Conservation (phyloP, 2,113 vertebrate genomes). For the Plectropomus leopardus region DNA sequence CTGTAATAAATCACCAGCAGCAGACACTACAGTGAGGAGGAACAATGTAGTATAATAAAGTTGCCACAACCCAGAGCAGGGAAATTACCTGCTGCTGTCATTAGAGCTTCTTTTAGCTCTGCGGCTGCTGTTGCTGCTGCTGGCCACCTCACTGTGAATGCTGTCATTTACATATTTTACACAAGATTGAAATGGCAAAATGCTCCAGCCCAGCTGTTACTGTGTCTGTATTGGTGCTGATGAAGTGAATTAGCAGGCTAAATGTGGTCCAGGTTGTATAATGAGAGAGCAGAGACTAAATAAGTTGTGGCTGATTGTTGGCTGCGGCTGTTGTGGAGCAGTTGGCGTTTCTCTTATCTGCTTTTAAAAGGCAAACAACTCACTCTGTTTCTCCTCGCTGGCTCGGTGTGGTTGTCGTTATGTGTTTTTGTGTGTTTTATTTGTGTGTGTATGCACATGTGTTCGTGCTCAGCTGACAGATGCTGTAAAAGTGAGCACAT, state of each 20-base stretch:
- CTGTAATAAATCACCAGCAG: constrained; percentile 49
- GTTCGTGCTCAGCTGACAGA: constrained; percentile 38
- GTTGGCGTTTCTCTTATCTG: constrained; percentile 68
- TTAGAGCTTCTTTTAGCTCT: constrained; percentile 16
- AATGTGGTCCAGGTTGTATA: constrained; percentile 55
- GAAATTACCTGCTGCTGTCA: constrained; percentile 40
- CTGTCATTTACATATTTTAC: constrained; percentile 68
- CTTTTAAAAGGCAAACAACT: constrained; percentile 65
- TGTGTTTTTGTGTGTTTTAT: constrained; percentile 18
- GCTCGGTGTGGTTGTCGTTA: constrained; percentile 8
- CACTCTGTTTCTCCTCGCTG: not conserved
- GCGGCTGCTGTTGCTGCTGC: not conserved
- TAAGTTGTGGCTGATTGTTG: constrained; percentile 71
- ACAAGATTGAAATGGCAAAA: constrained; percentile 58
- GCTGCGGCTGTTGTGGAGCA: constrained; percentile 55
- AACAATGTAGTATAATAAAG: constrained; percentile 43
- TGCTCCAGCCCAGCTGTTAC: constrained; percentile 66
- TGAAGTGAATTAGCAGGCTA: constrained; percentile 61
- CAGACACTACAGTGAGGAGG: constrained; percentile 29
- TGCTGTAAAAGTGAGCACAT: constrained; percentile 56
- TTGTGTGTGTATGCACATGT: constrained; percentile 16
- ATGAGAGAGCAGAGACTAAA: constrained; percentile 64
- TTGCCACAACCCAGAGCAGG: constrained; percentile 1
- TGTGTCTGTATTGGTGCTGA: constrained; percentile 35
- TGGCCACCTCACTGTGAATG: constrained; percentile 25